Conservation (phyloP, 2,113 vertebrate species). For the Riparia riparia region DNA sequence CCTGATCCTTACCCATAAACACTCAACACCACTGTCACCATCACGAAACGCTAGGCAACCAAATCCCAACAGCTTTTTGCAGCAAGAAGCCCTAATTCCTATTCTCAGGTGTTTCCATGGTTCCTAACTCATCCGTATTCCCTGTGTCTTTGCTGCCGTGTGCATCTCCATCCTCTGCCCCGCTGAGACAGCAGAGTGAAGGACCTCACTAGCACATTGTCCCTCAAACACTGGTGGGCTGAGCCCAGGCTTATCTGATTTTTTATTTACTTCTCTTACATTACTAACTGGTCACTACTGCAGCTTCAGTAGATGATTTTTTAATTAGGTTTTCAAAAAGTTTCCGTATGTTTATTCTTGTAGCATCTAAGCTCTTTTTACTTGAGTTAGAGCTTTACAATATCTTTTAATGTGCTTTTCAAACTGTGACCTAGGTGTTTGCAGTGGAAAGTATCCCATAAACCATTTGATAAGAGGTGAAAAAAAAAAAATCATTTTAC, state of each 20-base stretch:
- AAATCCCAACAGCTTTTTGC: neutral
- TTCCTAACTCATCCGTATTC: neutral
- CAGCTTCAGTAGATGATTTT: neutral
- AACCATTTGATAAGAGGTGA: neutral
- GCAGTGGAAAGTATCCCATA: neutral
- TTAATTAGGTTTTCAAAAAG: neutral
- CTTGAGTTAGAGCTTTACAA: neutral
- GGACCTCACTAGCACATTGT: neutral
- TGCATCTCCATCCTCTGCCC: neutral
- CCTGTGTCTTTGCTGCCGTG: neutral
- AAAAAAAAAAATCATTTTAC: neutral
- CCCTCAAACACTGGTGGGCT: neutral
- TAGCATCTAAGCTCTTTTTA: neutral
- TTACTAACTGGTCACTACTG: neutral
- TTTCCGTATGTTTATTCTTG: neutral
- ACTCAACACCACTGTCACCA: neutral
- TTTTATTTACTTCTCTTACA: neutral
- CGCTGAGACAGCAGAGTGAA: neutral
- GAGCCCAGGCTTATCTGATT: neutral
- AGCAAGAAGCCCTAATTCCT: neutral
- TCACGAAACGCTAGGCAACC: neutral
- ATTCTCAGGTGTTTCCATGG: rapidly evolving
- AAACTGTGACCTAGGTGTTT: neutral
- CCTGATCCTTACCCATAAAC: neutral
- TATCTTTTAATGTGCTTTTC: neutral